Percentiles rank a stretch among this genome's conserved stretches.
Conservation (phyloP, 1,140 invertebrate species). For the Macrosteles quadrilineatus region DNA sequence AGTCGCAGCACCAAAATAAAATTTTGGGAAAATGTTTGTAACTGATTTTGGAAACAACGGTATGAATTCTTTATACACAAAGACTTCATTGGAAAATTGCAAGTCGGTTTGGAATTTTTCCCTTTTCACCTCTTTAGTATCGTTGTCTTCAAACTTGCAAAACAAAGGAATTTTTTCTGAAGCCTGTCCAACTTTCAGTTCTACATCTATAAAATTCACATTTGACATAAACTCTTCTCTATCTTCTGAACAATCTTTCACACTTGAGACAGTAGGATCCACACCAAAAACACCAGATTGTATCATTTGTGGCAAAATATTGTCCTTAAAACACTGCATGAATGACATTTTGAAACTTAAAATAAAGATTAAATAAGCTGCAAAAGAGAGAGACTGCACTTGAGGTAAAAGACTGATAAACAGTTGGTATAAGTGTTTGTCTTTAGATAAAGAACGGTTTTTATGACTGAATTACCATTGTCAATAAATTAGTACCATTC, state of each 20-base stretch:
- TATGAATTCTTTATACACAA: constrained; percentile 36
- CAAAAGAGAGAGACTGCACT: neutral
- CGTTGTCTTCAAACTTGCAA: neutral
- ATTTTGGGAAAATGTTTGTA: constrained; percentile 27
- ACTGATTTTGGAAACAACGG: constrained; percentile 8
- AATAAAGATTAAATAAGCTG: neutral
- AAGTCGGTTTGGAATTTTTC: neutral
- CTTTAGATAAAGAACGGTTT: constrained; percentile 54
- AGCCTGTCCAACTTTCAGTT: neutral
- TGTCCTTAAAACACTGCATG: too few species aligned
- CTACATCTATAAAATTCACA: neutral
- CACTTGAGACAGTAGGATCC: too few species aligned
- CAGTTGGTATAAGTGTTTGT: neutral
- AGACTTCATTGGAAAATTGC: constrained; percentile 38
- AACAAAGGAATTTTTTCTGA: neutral
- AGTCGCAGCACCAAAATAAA: constrained; percentile 33
- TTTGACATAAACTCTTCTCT: neutral
- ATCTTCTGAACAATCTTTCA: neutral
- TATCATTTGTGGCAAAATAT: too few species aligned
- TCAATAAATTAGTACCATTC: too few species aligned
- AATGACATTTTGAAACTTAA: too few species aligned
- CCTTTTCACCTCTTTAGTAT: neutral
- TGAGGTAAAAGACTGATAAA: constrained; percentile 3
- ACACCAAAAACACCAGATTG: too few species aligned
- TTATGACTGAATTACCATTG: too few species aligned